phyloP scores from a whole-genome alignment of 2,888 invertebrate species.

The Nudaria mundana region DNA sequence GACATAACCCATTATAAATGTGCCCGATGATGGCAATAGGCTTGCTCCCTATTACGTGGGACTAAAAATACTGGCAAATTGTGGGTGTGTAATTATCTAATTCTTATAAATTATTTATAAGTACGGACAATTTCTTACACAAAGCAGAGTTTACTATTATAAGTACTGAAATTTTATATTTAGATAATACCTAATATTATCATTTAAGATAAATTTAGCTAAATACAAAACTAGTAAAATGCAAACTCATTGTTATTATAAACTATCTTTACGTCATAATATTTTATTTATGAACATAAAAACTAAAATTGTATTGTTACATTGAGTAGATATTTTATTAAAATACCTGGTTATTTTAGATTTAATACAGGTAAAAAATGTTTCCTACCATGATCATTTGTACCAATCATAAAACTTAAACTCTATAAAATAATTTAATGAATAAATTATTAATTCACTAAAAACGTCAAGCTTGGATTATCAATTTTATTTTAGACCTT shows the following conservation, averaged over 20 bases:
- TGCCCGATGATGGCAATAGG: too few species aligned
- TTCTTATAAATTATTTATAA: too few species aligned
- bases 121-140: too few species aligned
- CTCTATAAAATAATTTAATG: slow-evolving; percentile 31
- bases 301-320: too few species aligned
- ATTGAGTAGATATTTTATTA: neutral
- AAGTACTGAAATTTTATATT: slow-evolving; percentile 25
- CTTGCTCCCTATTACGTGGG: too few species aligned
- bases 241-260: neutral
- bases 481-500: slow-evolving; percentile 20
- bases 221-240: slow-evolving; percentile 24
- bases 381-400: slow-evolving; percentile 10
- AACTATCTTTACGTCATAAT: too few species aligned
- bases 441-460: slow-evolving; percentile 32
- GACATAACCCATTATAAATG: too few species aligned
- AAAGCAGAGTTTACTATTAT: slow-evolving; percentile 1
- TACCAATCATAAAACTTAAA: slow-evolving; percentile 26
- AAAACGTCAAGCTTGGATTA: too few species aligned
- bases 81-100: too few species aligned
- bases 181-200: slow-evolving; percentile 22
- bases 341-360: neutral
- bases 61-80: too few species aligned
- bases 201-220: slow-evolving; percentile 16
- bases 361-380: neutral
- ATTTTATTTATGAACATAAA: too few species aligned